A percentile compares a stretch with the other conserved stretches of the same genome.
Evolutionary conservation across 2,113 vertebrate species (phyloP).

Genomic region (Hippocampus guttulatus): DNA sequence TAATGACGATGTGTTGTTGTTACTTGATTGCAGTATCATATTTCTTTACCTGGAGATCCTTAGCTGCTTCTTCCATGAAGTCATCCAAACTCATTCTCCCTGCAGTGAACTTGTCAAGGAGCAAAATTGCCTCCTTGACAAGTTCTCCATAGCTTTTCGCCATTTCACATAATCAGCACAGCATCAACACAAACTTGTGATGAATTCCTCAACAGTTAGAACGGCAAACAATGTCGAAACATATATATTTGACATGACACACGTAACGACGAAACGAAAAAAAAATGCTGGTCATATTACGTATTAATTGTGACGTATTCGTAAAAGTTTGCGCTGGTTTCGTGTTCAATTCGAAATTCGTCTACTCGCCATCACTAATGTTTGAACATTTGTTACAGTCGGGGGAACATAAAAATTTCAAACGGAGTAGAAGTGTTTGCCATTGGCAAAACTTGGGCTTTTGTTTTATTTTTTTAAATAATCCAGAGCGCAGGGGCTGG

Average conservation of each 20-base stretch:
- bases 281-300: background rate
- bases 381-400: too few species aligned
- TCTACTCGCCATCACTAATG: background rate
- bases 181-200: background rate
- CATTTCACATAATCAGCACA: conserved; percentile 67
- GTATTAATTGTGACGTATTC: background rate
- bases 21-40: background rate
- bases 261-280: conserved; percentile 33
- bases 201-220: background rate
- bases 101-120: conserved; percentile 75
- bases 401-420: too few species aligned
- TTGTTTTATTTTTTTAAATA: background rate
- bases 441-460: background rate
- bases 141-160: conserved; percentile 64
- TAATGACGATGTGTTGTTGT: background rate
- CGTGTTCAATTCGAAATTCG: conserved; percentile 12
- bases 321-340: conserved; percentile 28
- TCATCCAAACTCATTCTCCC: conserved; percentile 72
- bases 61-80: conserved; percentile 69
- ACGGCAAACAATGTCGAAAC: background rate
- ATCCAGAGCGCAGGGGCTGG: too few species aligned
- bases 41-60: conserved; percentile 73
- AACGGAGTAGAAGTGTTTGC: too few species aligned
- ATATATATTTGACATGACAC: background rate
- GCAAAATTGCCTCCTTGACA: conserved; percentile 66